Evolutionary conservation across 2,113 vertebrate species (phyloP), one percentile per base, ranked within the genome.

Genomic region (Psophia crepitans): DNA sequence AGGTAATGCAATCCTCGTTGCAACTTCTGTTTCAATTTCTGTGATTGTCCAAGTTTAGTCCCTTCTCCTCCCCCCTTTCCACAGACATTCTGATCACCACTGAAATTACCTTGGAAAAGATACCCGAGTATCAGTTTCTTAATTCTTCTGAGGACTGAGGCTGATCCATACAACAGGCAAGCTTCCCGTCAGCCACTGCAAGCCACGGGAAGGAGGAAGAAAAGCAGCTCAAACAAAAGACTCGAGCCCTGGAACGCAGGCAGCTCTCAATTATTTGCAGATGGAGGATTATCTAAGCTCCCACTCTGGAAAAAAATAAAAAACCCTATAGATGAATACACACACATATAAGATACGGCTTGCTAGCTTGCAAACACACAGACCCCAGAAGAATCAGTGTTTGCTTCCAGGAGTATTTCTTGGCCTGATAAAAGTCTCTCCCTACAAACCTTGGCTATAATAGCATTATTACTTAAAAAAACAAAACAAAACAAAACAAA

Each of bases 251-350:
- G 46, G 37, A 92, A 70, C 43, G 7, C 17, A 70, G 15, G 21
- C 20, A 86, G 35, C 12, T 61, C 32, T 32, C 58, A 58, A 43
- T 56, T 66, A 75, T 51, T 89, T 71, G 33, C 32, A 89, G 51
- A 39, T 43, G 23, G 22, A 70, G 37, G 51, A 74, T 70, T 54
- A 92, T 16, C 14, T 21, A 66, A 66, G 5, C 8, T 46, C 37
- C 5, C 18, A 48, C 27, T 27, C 15, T 5, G 4, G 49, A 75
- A 68, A 41, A 41, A 53, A 8, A 30, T 56, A 70, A 19, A 41
- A 26, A n/a, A n/a, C n/a, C n/a, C 17, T 2, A 43, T 4, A 2
- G 23, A 28, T 1, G 4, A 13, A 56, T 17, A 58, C 18, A 53
- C 13, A 87, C 5, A 80, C 9, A 27, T 22, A 8, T 7, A 18